These are phyloP conservation scores for Cisticola juncidis DNA, from an alignment of 2,113 vertebrate genomes.

Conservation along the genomic window DNA sequence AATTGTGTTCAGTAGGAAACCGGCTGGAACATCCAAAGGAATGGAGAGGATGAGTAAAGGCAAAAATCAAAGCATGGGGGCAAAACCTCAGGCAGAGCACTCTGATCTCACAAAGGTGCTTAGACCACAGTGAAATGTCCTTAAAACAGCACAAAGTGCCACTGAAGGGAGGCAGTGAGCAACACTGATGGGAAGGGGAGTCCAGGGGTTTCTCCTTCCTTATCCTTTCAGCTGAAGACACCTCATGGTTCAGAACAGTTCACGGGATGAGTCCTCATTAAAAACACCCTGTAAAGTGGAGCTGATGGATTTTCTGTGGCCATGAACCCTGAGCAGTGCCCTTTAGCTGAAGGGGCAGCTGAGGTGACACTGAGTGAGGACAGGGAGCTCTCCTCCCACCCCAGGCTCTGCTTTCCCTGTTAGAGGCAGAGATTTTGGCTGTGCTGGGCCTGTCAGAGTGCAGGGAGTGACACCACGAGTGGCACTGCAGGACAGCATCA, in stretches of 20 bases:
- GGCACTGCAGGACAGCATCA: background rate
- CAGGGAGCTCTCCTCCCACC: background rate
- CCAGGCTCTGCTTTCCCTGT: background rate
- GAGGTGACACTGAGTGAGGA: background rate
- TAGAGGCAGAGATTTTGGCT: background rate
- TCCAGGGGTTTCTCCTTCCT: background rate
- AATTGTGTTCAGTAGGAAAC: background rate
- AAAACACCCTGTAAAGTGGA: background rate
- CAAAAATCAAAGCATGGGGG: background rate
- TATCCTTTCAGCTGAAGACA: background rate
- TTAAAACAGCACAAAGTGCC: background rate
- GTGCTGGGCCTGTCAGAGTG: rapidly evolving
- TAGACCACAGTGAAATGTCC: background rate
- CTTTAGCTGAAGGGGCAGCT: background rate
- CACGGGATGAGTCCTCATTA: rapidly evolving
- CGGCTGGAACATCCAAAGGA: background rate
- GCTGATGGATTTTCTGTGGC: background rate
- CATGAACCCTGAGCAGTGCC: background rate
- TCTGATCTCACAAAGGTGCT: background rate
- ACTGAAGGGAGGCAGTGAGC: background rate
- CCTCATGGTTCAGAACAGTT: background rate
- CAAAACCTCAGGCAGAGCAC: background rate
- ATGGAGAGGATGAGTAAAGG: background rate
- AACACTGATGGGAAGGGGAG: background rate
- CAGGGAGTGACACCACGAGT: background rate